Base-by-base conservation (phyloP, 2,797 vertebrate species). In the Orientallactaga sibirica region DNA sequence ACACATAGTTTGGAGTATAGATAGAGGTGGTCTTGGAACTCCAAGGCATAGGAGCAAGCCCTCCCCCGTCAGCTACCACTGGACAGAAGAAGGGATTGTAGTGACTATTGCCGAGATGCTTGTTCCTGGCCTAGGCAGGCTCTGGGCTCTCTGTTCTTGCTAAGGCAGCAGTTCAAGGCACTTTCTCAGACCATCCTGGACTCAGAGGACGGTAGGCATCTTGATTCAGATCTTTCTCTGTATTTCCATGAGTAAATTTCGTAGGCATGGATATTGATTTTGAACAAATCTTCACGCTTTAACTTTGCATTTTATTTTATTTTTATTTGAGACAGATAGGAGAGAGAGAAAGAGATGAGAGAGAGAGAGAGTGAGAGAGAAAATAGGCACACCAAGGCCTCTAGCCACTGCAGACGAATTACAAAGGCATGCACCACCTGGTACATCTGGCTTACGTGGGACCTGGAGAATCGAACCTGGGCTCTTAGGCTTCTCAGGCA, bases 181-280 rank as follows among this genome's bases (percentile, higher is more conserved):
- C 22, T 71, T 82, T 83, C 71, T 86, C 66, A 37, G 83, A 77
- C 70, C 77, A 80, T 16, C 18, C 20, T 91, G 76, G 52, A 67
- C 67, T 93, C 43, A 55, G 25, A 94, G 78, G 33, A 66, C 9
- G n/a, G 19, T 67, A 19, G 48, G 33, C 76, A 87, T 85, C 75
- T 86, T 66, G 67, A 86, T 55, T 88, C 83, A 76, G 73, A 76
- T 78, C 86, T 85, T 58, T 85, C 27, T 67, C 92, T 91, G 79
- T 70, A 79, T 92, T 92, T 83, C 19, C 27, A 20, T 79, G 67
- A 68, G 18, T 87, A 71, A 52, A 25, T 89, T 71, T 90, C 52
- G 81, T 12, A 66, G 85, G 61, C 62, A 82, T 0, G 1, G 61
- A 16, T 85, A 91, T 10, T 79, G 71, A 94, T 73, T 88, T 96